Base-by-base conservation (phyloP, 2,888 invertebrate genomes). In the Macaria notata region DNA sequence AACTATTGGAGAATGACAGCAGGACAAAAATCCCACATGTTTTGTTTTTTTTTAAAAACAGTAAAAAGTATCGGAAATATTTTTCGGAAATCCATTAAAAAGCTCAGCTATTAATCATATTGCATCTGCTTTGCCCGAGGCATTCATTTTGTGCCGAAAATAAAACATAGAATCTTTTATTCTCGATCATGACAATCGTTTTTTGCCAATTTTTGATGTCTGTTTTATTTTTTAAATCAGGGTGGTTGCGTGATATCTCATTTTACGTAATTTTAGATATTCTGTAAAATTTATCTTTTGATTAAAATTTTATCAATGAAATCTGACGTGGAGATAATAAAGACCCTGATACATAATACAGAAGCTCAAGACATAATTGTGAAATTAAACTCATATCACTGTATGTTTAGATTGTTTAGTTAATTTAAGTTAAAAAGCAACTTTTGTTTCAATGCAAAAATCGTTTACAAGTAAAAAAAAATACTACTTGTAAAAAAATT, bases 71-170 rank as follows among this genome's bases (percentile, higher is more conserved):
- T 77, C 69, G 76, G 67, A 71, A 78, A 80, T 78, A 84, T 83
- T 82, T 86, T 87, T 88, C 73, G 84, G 76, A 89, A 88, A 86
- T 79, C 86, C 87, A 88, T 88, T 90, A 88, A 86, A 69, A 85
- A 82, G 75, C 69, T 58, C 69, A 65, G 73, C 76, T 76, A 87
- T 91, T 86, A 88, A 89, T 91, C 89, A 89, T 83, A 69, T 68
- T 70, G 72, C 89, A 90, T 87, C 87, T 89, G 89, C 81, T 74
- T 72, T 63, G 75, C 75, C 70, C 72, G 77, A 69, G 71, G 75
- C 74, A 70, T 66, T 72, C 73, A 71, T 77, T 77, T 70, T 44
- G 50, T 63, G 73, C 41, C n/a, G 7, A 36, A 41, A 41, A 80
- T 75, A 73, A 68, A 72, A 31, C 19, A 19, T 19, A 19, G 46